Percentiles rank a stretch among this genome's conserved stretches.
phyloP scores from a whole-genome alignment of 2,888 invertebrate species.

The Xylophagus ater region DNA sequence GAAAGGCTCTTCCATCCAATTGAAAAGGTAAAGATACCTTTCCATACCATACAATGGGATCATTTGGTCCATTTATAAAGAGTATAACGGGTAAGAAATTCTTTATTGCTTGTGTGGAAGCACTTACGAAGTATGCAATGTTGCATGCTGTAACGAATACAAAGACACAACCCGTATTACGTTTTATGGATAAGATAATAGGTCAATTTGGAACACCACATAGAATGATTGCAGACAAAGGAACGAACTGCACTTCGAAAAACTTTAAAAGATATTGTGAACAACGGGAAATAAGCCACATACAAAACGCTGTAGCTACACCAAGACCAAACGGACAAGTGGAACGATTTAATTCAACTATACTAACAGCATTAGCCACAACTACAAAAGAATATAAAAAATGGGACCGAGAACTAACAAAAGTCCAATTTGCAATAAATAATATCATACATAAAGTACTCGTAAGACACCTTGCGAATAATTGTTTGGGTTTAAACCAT shows the following conservation, averaged over 20 bases:
- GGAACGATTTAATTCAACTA: constrained; percentile 21
- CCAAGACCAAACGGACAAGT: constrained; percentile 25
- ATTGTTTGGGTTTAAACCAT: constrained; percentile 16
- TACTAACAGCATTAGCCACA: constrained; percentile 18
- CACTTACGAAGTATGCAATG: constrained; percentile 30
- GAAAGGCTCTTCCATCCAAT: constrained; percentile 32
- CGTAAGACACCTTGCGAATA: constrained; percentile 18
- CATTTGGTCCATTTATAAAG: constrained; percentile 35
- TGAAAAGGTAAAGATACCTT: constrained; percentile 30
- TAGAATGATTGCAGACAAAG: constrained; percentile 31
- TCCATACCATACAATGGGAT: constrained; percentile 36
- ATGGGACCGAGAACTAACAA: constrained; percentile 19
- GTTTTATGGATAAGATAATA: constrained; percentile 22
- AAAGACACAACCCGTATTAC: constrained; percentile 23
- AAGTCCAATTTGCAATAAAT: constrained; percentile 20
- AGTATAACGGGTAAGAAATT: constrained; percentile 26
- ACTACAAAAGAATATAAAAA: constrained; percentile 17
- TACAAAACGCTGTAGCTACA: constrained; percentile 22
- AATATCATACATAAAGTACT: constrained; percentile 18
- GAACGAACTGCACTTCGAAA: constrained; percentile 30
- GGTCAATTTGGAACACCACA: constrained; percentile 24
- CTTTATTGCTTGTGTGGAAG: constrained; percentile 30
- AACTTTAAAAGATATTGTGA: constrained; percentile 26
- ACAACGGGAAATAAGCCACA: too few relatives aligned
- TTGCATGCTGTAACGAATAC: constrained; percentile 26